Conservation (phyloP, 2,888 invertebrate genomes). For the Epinotia nisella region DNA sequence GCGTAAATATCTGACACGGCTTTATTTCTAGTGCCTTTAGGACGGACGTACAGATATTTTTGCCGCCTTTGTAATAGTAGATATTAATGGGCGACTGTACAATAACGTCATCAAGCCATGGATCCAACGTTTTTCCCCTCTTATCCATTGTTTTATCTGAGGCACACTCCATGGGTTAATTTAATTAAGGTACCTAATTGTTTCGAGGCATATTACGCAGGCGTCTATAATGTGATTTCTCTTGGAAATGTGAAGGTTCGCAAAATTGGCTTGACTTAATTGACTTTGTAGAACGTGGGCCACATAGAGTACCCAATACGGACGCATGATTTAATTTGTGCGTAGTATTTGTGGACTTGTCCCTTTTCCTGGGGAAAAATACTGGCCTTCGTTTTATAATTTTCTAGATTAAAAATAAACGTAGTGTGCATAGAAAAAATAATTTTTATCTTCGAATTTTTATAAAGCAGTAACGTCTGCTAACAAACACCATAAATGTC, state of each 20-base stretch:
- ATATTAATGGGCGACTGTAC: not conserved
- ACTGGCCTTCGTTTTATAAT: not conserved
- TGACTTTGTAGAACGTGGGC: slow-evolving; percentile 34
- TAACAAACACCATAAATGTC: too few relatives aligned
- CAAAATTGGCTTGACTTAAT: slow-evolving; percentile 41
- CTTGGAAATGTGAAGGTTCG: slow-evolving; percentile 41
- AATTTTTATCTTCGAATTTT: too few relatives aligned
- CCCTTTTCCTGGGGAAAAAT: not conserved
- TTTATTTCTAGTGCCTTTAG: too few relatives aligned
- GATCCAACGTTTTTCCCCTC: slow-evolving; percentile 5
- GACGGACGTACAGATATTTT: too few relatives aligned
- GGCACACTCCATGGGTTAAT: slow-evolving; percentile 34
- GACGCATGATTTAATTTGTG: not conserved
- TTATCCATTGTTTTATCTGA: slow-evolving; percentile 18
- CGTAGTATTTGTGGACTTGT: not conserved
- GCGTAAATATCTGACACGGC: too few relatives aligned
- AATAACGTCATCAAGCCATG: not conserved
- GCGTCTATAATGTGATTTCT: slow-evolving; percentile 38
- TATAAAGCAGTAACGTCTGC: too few relatives aligned
- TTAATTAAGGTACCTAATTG: slow-evolving; percentile 42
- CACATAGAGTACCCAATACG: slow-evolving; percentile 7
- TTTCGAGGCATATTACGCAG: slow-evolving; percentile 40
- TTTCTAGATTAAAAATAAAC: not conserved
- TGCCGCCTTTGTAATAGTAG: too few relatives aligned
- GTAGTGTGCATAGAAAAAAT: not conserved